phyloP scores from a whole-genome alignment of 2,797 vertebrate genomes.

The Macropus fuliginosus region DNA sequence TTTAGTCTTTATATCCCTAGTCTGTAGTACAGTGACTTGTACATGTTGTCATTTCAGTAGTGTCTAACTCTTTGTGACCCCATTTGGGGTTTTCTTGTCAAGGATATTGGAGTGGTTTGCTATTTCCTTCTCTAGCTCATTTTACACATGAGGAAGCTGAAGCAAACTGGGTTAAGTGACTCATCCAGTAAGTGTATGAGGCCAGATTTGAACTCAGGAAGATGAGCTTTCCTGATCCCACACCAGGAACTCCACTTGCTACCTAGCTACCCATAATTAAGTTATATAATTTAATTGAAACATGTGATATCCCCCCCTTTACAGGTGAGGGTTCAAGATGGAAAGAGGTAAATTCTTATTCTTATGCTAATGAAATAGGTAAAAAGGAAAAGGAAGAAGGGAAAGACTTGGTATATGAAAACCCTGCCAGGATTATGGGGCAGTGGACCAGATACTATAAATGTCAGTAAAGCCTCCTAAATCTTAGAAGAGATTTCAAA shows the following conservation, averaged over 20 bases:
- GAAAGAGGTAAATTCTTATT: background rate
- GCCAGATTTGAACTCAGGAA: background rate
- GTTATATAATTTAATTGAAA: background rate
- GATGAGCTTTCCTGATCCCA: background rate
- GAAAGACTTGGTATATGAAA: background rate
- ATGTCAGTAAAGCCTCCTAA: background rate
- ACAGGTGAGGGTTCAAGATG: background rate
- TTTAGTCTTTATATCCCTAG: background rate
- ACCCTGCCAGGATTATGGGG: background rate
- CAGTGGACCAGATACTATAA: background rate
- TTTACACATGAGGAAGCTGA: background rate
- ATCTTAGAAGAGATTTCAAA: conserved; percentile 22
- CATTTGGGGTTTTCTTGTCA: background rate
- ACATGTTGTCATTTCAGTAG: background rate
- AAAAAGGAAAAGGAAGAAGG: background rate
- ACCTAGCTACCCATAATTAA: background rate
- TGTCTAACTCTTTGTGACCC: background rate
- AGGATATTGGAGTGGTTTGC: background rate
- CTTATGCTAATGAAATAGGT: background rate
- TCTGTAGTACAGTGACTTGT: background rate
- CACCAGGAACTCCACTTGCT: background rate
- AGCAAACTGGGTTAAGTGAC: background rate
- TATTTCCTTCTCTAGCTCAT: background rate
- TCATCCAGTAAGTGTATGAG: background rate
- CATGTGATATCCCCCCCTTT: background rate